Base-by-base conservation (phyloP, 2,888 invertebrate genomes). In the Molorchus minor region DNA sequence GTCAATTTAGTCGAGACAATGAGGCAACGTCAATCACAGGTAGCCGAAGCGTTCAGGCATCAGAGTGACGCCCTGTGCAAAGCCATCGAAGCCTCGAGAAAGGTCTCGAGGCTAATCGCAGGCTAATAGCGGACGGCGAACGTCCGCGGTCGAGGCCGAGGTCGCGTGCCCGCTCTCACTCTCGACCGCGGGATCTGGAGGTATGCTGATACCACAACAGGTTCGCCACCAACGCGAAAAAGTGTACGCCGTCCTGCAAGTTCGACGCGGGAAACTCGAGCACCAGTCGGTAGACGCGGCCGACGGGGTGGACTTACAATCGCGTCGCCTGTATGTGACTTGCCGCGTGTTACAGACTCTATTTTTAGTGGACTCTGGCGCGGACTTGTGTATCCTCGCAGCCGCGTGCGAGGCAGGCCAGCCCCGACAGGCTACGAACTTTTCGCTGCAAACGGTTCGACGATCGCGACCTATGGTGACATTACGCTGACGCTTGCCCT, bases 1-100 rank as follows among this genome's bases (percentile, higher is more conserved):
- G 51, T 40, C 21, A 35, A 33, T 10, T 20, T 51, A 3, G 1
- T 29, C 3, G 40, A 51, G 35, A 30, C 45, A 2, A 33, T 33
- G 35, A 3, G 35, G 13, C 35, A 33, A 33, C 35, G 8, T 13
- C 35, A 33, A n/a, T 13, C 35, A 3, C 35, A 33, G n/a, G 8
- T 7, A 4, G 35, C n/a, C 3, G 35, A 5, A 8, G 5, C 29
- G 5, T 33, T 13, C 10, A 33, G 35, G 8, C 4, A n/a, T 3
- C n/a, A 8, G 2, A n/a, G 13, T 8, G 35, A 33, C 2, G n/a
- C 2, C 7, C 4, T 33, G n/a, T 33, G 2, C 8, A 10, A 33
- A 33, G 3, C 35, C 3, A 33, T 33, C 10, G 8, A 33, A 10
- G 8, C 35, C 2, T n/a, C 13, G 2, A 13, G 13, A n/a, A 33